These are phyloP conservation scores for Agrochola litura DNA, from an alignment of 2,888 invertebrate genomes.

Conservation along the genomic window DNA sequence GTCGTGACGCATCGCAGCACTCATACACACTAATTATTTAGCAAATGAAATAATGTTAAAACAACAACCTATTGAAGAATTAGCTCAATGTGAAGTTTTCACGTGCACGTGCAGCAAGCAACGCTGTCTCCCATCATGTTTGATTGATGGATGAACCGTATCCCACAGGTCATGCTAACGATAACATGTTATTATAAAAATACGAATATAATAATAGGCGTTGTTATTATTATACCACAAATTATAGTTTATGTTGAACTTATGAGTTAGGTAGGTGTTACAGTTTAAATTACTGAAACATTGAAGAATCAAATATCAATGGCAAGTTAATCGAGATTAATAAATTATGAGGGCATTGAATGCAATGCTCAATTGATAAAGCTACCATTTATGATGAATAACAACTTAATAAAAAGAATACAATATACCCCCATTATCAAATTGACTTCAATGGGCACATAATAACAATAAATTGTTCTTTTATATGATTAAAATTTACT, in stretches of 20 bases:
- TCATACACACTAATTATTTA: constrained; percentile 74
- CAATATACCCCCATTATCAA: constrained; percentile 66
- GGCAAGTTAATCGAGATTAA: constrained; percentile 36
- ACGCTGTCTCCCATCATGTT: constrained; percentile 69
- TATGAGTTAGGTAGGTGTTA: constrained; percentile 7
- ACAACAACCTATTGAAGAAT: constrained; percentile 54
- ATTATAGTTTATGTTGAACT: constrained; percentile 44
- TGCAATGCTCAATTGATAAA: constrained; percentile 44
- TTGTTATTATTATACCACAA: constrained; percentile 53
- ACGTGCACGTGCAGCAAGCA: constrained; percentile 49
- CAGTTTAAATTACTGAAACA: constrained; percentile 23
- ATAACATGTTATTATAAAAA: constrained; percentile 75
- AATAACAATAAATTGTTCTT: constrained; percentile 49
- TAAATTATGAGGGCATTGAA: constrained; percentile 44
- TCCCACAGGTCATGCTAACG: constrained; percentile 74
- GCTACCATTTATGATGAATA: constrained; percentile 50
- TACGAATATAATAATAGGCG: constrained; percentile 58
- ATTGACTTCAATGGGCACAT: constrained; percentile 55
- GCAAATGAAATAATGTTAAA: constrained; percentile 65
- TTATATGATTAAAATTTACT: constrained; percentile 33
- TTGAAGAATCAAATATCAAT: constrained; percentile 30
- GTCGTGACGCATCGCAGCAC: constrained; percentile 81
- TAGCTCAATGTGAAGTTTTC: constrained; percentile 37
- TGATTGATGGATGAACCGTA: constrained; percentile 76
- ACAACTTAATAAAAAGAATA: constrained; percentile 53